These are phyloP conservation scores for Anoplophora glabripennis DNA, from an alignment of 1,140 invertebrate species.

Conservation along the genomic window DNA sequence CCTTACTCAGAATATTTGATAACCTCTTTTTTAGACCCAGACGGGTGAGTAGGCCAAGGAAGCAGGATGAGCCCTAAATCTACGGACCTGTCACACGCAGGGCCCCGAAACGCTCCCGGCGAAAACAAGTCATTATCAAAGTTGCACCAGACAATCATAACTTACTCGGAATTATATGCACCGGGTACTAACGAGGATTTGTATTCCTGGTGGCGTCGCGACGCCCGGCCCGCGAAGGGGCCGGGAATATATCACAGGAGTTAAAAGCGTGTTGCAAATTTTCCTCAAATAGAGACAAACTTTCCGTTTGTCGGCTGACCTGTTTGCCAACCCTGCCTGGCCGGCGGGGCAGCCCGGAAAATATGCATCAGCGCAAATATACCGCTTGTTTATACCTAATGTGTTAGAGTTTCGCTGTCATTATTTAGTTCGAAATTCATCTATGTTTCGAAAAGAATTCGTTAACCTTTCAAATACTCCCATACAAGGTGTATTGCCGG, in stretches of 20 bases:
- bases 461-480: too few species aligned
- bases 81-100: constrained; percentile 6
- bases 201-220: not conserved
- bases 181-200: constrained; percentile 20
- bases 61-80: not conserved
- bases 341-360: too few species aligned
- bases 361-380: too few species aligned
- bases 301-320: constrained; percentile 3
- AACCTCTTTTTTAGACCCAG: too few species aligned
- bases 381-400: too few species aligned
- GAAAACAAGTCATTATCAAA: constrained; percentile 22
- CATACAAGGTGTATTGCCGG: too few species aligned
- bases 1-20: too few species aligned
- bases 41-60: too few species aligned
- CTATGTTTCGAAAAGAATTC: too few species aligned
- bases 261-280: constrained; percentile 17
- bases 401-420: too few species aligned
- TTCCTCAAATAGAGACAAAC: constrained; percentile 1
- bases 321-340: not conserved
- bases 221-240: constrained; percentile 6
- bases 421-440: too few species aligned
- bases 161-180: constrained; percentile 18
- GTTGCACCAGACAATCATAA: constrained; percentile 20
- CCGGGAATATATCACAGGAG: constrained; percentile 9
- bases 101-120: not conserved